Conservation (phyloP, 2,888 invertebrate species). For the Hyppa rectilinea region DNA sequence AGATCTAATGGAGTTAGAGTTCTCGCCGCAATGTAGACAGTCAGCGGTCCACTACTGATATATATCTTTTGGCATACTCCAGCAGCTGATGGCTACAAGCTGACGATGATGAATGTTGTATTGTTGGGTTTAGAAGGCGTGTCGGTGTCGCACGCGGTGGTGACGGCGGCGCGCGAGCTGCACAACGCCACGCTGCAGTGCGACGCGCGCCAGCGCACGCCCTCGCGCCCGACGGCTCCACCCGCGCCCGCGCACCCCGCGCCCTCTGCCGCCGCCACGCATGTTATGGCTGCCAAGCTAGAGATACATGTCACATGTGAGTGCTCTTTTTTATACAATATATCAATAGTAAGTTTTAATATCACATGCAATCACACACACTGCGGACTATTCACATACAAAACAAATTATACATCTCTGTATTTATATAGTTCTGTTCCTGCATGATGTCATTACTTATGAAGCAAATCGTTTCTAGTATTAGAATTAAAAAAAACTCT, state of each 20-base stretch:
- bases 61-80: neutral
- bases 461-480: neutral
- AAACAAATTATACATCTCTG: neutral
- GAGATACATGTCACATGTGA: constrained; percentile 88
- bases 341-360: neutral
- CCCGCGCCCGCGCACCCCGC: constrained; percentile 92
- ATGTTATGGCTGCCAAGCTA: constrained; percentile 78
- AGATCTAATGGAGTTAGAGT: neutral
- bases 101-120: neutral
- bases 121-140: constrained; percentile 78
- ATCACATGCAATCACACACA: neutral
- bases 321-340: constrained; percentile 48
- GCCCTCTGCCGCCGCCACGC: constrained; percentile 87
- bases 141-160: constrained; percentile 91
- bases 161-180: constrained; percentile 94
- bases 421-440: too few relatives aligned
- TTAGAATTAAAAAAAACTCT: neutral
- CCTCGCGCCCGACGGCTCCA: constrained; percentile 81
- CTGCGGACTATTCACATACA: neutral
- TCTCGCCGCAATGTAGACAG: neutral
- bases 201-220: constrained; percentile 92
- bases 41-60: neutral
- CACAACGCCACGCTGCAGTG: constrained; percentile 97
- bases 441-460: too few relatives aligned
- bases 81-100: neutral